Evolutionary conservation across 2,113 vertebrate genomes (phyloP).

Genomic region (Garra rufa): DNA sequence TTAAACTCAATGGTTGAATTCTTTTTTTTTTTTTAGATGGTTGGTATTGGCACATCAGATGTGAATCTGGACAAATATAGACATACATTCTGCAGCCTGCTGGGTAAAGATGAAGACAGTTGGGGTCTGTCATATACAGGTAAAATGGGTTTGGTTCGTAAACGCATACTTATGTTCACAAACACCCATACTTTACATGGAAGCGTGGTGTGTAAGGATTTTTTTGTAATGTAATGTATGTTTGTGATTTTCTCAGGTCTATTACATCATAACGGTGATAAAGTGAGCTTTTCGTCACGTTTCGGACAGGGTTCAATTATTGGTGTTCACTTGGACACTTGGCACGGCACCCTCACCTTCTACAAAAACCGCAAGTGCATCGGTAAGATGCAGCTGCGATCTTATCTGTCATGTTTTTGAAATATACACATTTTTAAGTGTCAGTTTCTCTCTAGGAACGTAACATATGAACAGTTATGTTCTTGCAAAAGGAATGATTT

Average conservation of each 20-base stretch:
- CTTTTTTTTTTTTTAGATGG: conserved; percentile 82
- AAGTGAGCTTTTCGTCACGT: conserved; percentile 89
- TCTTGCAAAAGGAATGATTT: not conserved
- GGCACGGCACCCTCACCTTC: conserved; percentile 94
- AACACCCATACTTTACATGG: not conserved
- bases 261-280: conserved; percentile 94
- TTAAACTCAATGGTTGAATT: not conserved
- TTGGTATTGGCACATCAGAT: conserved; percentile 91
- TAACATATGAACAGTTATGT: not conserved
- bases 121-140: conserved; percentile 99
- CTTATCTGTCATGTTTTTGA: conserved; percentile 18
- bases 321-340: conserved; percentile 93
- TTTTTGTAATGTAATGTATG: not conserved
- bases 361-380: conserved; percentile 98
- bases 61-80: conserved; percentile 95
- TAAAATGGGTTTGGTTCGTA: conserved; percentile 58
- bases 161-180: not conserved
- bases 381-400: conserved; percentile 78
- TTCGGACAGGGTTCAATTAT: conserved; percentile 99
- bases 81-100: conserved; percentile 94
- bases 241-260: conserved; percentile 76
- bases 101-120: conserved; percentile 95
- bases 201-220: not conserved
- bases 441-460: not conserved
- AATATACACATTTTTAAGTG: not conserved